A percentile compares a stretch with the other conserved stretches of the same genome.
phyloP scores from a whole-genome alignment of 2,113 vertebrate genomes.

The Gopherus evgoodei region DNA sequence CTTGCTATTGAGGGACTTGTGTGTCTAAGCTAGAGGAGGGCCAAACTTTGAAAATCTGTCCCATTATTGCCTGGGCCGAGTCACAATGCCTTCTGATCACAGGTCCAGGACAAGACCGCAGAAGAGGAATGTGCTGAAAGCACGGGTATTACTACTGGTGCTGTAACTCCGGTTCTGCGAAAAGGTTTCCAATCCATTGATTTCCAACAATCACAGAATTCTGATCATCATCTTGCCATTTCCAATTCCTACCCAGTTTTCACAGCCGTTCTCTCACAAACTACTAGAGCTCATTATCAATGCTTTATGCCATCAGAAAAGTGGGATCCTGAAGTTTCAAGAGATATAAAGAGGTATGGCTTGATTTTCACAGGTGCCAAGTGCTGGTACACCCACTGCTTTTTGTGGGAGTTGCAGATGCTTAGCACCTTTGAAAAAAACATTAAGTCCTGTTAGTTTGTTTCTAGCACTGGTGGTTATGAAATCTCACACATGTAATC shows the following conservation, averaged over 20 bases:
- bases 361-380: slow-evolving; percentile 31
- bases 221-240: slow-evolving; percentile 23
- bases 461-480: slow-evolving; percentile 24
- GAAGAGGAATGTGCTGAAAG: slow-evolving; percentile 23
- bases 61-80: slow-evolving; percentile 7
- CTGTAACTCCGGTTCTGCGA: neutral
- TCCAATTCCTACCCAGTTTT: neutral
- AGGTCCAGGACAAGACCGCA: slow-evolving; percentile 25
- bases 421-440: slow-evolving; percentile 47
- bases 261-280: slow-evolving; percentile 18
- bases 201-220: neutral
- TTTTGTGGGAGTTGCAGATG: neutral
- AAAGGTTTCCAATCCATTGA: slow-evolving; percentile 36
- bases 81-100: slow-evolving; percentile 46
- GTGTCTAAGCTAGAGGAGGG: slow-evolving; percentile 40
- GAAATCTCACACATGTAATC: slow-evolving; percentile 19
- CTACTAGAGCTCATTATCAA: neutral
- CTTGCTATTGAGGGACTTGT: slow-evolving; percentile 67
- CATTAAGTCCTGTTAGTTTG: neutral
- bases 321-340: slow-evolving; percentile 21
- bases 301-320: neutral
- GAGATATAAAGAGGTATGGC: neutral
- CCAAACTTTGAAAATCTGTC: slow-evolving; percentile 52
- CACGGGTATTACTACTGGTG: slow-evolving; percentile 20
- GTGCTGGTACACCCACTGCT: slow-evolving; percentile 29